Conservation (phyloP, 2,888 invertebrate species). For the Pediacus dermestoides region DNA sequence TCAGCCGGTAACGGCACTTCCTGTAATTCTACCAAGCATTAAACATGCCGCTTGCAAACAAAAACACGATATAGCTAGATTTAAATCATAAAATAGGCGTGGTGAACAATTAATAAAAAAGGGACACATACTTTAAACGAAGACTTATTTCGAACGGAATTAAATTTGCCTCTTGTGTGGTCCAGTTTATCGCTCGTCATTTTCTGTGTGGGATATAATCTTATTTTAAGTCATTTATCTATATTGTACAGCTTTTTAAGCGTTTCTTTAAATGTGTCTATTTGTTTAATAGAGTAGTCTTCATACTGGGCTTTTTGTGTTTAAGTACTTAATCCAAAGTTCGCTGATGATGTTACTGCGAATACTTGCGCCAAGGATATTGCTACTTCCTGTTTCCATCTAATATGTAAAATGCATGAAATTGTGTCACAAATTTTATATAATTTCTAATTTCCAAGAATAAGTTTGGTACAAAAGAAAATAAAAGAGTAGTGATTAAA, state of each 20-base stretch:
- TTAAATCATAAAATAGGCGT: constrained; percentile 24
- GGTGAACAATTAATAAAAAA: constrained; percentile 29
- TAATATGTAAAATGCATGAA: constrained; percentile 5
- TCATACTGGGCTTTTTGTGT: too few relatives aligned
- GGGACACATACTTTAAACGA: constrained; percentile 9
- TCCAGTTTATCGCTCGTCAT: constrained; percentile 20
- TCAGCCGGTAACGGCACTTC: constrained; percentile 22
- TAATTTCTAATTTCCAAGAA: constrained; percentile 8
- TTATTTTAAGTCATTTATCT: constrained; percentile 18
- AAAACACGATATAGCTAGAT: constrained; percentile 17
- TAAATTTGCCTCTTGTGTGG: constrained; percentile 25
- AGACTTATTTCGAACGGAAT: constrained; percentile 18
- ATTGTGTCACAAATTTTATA: constrained; percentile 10
- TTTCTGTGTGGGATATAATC: constrained; percentile 27
- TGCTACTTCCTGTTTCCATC: too few relatives aligned
- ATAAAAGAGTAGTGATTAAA: constrained; percentile 12
- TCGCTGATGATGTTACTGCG: too few relatives aligned
- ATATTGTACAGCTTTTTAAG: too few relatives aligned
- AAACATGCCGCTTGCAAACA: constrained; percentile 12
- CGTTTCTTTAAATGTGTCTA: constrained; percentile 15
- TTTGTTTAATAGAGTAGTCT: constrained; percentile 11
- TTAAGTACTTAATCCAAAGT: too few relatives aligned
- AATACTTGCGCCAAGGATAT: too few relatives aligned
- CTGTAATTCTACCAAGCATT: constrained; percentile 12
- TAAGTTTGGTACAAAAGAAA: constrained; percentile 1